Evolutionary conservation across 2,888 invertebrate species (phyloP).

Genomic region (Amorpha juglandis): DNA sequence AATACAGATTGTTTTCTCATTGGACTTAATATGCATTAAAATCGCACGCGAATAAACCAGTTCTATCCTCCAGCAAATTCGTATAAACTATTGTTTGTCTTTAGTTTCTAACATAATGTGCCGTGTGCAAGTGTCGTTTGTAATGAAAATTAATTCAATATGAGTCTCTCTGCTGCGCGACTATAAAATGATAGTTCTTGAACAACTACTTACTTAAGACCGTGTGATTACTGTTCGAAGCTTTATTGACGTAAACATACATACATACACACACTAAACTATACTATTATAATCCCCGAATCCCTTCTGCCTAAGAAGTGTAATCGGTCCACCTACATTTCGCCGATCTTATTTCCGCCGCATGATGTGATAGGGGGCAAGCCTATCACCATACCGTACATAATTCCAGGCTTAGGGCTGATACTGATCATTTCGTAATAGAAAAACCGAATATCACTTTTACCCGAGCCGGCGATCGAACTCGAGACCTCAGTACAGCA

Average conservation of each 20-base stretch:
- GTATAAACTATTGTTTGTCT: slow-evolving; percentile 7
- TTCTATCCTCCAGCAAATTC: neutral
- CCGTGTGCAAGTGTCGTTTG: neutral
- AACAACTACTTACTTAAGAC: neutral
- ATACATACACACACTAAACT: too few relatives aligned
- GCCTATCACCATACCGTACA: too few relatives aligned
- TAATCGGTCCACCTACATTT: too few relatives aligned
- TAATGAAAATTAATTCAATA: slow-evolving; percentile 14
- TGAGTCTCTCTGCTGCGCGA: neutral
- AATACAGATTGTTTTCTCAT: neutral
- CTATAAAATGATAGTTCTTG: neutral
- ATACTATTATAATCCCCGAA: too few relatives aligned
- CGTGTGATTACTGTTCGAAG: neutral
- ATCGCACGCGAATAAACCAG: neutral
- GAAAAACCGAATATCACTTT: too few relatives aligned
- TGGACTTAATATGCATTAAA: neutral
- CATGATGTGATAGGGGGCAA: too few relatives aligned
- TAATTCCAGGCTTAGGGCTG: too few relatives aligned
- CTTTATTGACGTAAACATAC: neutral
- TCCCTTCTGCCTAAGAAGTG: too few relatives aligned
- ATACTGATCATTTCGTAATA: too few relatives aligned
- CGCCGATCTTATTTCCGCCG: too few relatives aligned
- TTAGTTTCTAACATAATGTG: neutral
- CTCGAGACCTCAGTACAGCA: too few relatives aligned
- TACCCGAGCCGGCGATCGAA: too few relatives aligned